phyloP scores from a whole-genome alignment of 2,888 invertebrate species.

The Cloeon dipterum region DNA sequence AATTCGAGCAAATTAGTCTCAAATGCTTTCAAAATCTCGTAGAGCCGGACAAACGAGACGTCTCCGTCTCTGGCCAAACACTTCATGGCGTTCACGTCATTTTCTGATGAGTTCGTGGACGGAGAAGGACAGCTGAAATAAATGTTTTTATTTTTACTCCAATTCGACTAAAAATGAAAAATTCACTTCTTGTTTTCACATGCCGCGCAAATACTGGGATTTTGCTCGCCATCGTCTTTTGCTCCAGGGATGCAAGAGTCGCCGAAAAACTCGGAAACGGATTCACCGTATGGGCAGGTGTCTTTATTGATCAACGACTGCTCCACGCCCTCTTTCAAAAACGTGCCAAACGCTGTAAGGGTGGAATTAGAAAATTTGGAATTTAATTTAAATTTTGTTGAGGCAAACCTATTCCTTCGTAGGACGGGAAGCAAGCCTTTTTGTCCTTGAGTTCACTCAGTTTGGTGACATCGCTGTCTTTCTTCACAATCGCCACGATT shows the following conservation, averaged over 20 bases:
- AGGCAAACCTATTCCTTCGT: constrained; percentile 33
- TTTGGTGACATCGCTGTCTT: constrained; percentile 14
- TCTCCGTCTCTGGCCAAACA: too few relatives aligned
- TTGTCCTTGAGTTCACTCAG: constrained; percentile 29
- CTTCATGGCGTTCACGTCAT: too few relatives aligned
- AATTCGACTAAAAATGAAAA: too few relatives aligned
- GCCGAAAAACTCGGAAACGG: constrained; percentile 29
- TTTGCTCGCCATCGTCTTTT: constrained; percentile 21
- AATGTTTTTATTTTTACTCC: too few relatives aligned
- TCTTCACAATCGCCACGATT: constrained; percentile 28
- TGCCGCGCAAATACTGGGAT: constrained; percentile 7
- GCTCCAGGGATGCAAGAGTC: constrained; percentile 38
- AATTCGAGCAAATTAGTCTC: too few relatives aligned
- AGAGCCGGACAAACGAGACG: too few relatives aligned
- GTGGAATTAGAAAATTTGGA: not conserved
- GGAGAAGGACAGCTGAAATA: too few relatives aligned
- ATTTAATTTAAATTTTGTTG: not conserved
- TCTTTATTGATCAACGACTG: not conserved
- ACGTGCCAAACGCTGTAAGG: not conserved
- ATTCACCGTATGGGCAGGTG: constrained; percentile 31
- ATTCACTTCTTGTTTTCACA: too few relatives aligned
- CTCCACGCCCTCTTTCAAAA: not conserved
- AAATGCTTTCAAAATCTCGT: too few relatives aligned
- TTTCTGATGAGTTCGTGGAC: too few relatives aligned
- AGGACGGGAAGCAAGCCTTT: constrained; percentile 40